These are phyloP conservation scores for Miichthys miiuy DNA, from an alignment of 2,797 vertebrate genomes.

Conservation along the genomic window DNA sequence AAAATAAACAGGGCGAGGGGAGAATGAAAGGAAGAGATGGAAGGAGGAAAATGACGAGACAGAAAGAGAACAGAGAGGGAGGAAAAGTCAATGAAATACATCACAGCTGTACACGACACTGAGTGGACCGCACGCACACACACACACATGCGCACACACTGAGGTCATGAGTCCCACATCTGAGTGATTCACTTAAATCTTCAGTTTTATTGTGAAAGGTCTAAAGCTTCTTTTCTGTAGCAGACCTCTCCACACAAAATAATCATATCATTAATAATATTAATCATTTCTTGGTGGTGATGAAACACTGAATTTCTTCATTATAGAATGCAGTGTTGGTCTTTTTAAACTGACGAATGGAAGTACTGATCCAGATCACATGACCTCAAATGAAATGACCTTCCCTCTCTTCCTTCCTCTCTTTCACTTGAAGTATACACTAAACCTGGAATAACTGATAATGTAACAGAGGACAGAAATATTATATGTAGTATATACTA, in stretches of 20 bases:
- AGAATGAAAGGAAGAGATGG: neutral
- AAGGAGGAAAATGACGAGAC: neutral
- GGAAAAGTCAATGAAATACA: conserved; percentile 17
- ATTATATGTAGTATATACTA: neutral
- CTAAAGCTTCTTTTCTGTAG: neutral
- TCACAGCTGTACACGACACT: conserved; percentile 26
- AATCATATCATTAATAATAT: neutral
- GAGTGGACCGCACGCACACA: neutral
- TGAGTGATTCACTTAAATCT: neutral
- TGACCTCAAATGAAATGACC: neutral
- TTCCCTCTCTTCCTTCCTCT: too few species aligned
- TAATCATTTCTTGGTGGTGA: neutral
- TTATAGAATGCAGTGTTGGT: too few species aligned
- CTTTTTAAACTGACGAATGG: too few species aligned
- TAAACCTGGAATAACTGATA: neutral
- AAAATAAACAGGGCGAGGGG: neutral
- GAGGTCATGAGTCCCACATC: neutral
- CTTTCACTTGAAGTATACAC: too few species aligned
- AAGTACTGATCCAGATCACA: neutral
- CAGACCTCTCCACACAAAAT: neutral
- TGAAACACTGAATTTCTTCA: neutral
- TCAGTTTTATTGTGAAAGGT: neutral
- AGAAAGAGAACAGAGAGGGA: conserved; percentile 12
- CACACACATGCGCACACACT: neutral
- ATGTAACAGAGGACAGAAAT: neutral